A percentile compares a stretch with the other conserved stretches of the same genome.
Conservation (phyloP, 2,888 invertebrate species). For the Hirudinaria manillensis region DNA sequence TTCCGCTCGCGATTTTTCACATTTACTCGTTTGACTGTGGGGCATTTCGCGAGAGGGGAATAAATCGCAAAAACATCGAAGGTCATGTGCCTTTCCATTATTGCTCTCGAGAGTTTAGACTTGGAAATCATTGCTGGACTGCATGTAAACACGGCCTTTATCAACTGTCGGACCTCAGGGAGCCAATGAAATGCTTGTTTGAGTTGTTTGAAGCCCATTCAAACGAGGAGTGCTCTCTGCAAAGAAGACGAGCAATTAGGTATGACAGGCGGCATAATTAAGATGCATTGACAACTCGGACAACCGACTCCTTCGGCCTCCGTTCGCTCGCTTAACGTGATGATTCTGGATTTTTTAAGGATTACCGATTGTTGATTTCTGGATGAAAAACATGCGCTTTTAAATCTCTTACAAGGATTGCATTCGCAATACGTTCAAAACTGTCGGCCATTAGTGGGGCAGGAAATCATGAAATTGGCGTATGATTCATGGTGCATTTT, state of each 20-base stretch:
- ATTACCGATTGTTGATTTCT: not conserved
- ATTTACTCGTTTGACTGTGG: too few species aligned
- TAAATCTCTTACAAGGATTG: not conserved
- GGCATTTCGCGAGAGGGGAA: too few species aligned
- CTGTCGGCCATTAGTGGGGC: too few species aligned
- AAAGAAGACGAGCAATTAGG: constrained; percentile 12
- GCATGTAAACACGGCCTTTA: constrained; percentile 1
- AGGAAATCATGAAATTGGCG: not conserved
- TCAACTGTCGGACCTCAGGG: constrained; percentile 13
- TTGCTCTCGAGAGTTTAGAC: too few species aligned
- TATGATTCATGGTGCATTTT: constrained; percentile 6
- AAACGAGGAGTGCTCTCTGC: constrained; percentile 8
- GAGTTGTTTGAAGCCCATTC: not conserved
- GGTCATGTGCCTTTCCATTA: too few species aligned
- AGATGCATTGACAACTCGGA: constrained; percentile 2
- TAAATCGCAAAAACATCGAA: too few species aligned
- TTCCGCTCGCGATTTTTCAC: too few species aligned
- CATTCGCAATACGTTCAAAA: not conserved
- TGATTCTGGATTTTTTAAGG: not conserved
- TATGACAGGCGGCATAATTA: constrained; percentile 14
- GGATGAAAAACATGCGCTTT: not conserved
- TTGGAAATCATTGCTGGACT: not conserved
- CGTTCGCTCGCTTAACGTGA: not conserved
- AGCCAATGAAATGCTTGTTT: constrained; percentile 9
- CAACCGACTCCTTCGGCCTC: too few species aligned